Evolutionary conservation across 2,797 vertebrate species (phyloP), one percentile per base, ranked within the genome.

Genomic region (Percopsis omiscomaycus): DNA sequence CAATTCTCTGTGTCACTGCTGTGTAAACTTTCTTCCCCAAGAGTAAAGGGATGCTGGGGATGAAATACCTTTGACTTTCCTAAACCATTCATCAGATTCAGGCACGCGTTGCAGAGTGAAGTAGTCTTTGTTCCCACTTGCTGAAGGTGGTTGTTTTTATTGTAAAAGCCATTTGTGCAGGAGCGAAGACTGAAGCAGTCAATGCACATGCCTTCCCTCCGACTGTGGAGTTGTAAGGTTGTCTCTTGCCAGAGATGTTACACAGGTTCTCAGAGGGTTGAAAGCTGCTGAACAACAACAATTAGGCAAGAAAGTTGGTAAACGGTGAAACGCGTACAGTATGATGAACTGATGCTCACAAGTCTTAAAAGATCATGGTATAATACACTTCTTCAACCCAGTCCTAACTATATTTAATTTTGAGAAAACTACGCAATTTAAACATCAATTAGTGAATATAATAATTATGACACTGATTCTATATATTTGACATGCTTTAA

Each of bases 111-210:
- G 45, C 53, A 11, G 74, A 68, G 72, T 66, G 64, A 77, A 68
- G 69, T 68, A 70, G 51, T 61, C 61, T 67, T 81, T 85, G 79
- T 88, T 78, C 64, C 51, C 44, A 55, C 69, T 58, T 59, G 73
- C 64, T 65, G 66, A 71, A 80, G 71, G 86, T 81, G 84, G 80
- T 75, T 72, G 69, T 61, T 73, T 81, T 74, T 73, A 65, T 63
- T 82, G 56, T 68, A 37, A 45, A 55, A 62, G 56, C 59, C 64
- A 71, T 73, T 85, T 74, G 77, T 53, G 59, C 80, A 72, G 61
- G 60, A 68, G 68, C 57, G 59, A 64, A 69, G 65, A 60, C 68
- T 69, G 48, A 10, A 57, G 62, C 65, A 5, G 6, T 53, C 44
- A 44, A 60, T 53, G 57, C 30, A 50, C 16, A 66, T 46, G 2